Evolutionary conservation across 2,888 invertebrate genomes (phyloP).

Genomic region (Limenitis camilla): DNA sequence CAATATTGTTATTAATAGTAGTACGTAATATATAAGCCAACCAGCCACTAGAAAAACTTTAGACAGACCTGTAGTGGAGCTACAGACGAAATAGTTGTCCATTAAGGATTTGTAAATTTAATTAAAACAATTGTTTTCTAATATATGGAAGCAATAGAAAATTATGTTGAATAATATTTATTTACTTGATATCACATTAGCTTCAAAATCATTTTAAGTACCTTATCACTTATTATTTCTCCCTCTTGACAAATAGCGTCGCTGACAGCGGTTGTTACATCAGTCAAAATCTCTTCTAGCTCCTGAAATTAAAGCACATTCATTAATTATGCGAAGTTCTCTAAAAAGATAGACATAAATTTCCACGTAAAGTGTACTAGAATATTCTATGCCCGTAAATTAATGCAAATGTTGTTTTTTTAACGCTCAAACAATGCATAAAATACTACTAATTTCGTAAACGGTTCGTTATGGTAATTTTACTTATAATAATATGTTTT

Average conservation of each 20-base stretch:
- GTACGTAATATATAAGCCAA: too few relatives aligned
- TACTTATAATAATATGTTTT: background rate
- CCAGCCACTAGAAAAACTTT: too few relatives aligned
- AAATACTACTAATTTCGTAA: background rate
- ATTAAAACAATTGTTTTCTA: background rate
- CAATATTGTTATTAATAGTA: too few relatives aligned
- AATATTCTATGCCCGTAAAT: background rate
- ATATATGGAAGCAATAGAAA: background rate
- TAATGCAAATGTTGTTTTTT: background rate
- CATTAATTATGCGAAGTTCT: slow-evolving; percentile 11
- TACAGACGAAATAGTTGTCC: too few relatives aligned
- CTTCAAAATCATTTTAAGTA: slow-evolving; percentile 41
- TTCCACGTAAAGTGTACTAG: background rate
- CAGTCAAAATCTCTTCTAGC: slow-evolving; percentile 93
- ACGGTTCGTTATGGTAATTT: background rate
- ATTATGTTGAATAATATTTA: background rate
- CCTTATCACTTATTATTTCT: slow-evolving; percentile 87
- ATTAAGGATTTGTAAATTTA: too few relatives aligned
- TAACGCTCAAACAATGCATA: background rate
- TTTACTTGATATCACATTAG: background rate
- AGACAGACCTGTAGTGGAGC: too few relatives aligned
- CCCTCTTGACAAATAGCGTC: slow-evolving; percentile 92
- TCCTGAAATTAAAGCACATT: slow-evolving; percentile 77
- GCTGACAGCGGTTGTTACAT: slow-evolving; percentile 89
- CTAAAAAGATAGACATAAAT: background rate